phyloP scores from a whole-genome alignment of 2,797 vertebrate species.

The Aphelocoma californica region DNA sequence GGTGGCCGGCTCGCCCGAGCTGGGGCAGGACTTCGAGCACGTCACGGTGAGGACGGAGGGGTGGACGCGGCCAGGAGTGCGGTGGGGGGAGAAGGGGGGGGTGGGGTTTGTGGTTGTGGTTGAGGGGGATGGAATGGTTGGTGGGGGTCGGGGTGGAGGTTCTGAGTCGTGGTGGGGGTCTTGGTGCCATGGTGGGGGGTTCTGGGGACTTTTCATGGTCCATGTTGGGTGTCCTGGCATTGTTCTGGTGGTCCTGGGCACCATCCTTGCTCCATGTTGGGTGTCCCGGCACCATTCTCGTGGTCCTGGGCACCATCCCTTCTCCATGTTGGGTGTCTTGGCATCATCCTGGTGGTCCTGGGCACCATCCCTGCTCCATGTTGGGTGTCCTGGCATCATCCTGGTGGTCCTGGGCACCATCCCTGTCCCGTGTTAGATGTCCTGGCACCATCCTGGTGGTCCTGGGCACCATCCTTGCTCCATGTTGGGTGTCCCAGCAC shows the following conservation, averaged over 20 bases:
- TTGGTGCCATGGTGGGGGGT: rapidly evolving
- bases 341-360: too few relatives aligned
- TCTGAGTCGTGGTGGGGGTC: neutral
- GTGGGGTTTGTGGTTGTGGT: rapidly evolving
- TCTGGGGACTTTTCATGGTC: neutral
- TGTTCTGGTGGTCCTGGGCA: neutral
- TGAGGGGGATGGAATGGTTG: neutral
- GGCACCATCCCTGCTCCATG: too few relatives aligned
- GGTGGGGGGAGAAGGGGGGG: too few relatives aligned
- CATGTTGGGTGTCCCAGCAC: too few relatives aligned
- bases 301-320: neutral
- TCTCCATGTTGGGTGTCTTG: neutral
- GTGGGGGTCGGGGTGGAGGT: neutral
- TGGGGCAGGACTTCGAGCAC: constrained; percentile 94
- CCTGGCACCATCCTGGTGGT: too few relatives aligned
- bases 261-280: neutral
- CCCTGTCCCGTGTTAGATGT: neutral
- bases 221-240: neutral
- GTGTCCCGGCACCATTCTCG: neutral
- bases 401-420: neutral
- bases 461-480: neutral
- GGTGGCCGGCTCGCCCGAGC: constrained; percentile 90
- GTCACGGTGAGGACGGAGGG: constrained; percentile 81
- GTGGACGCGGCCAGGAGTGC: too few relatives aligned
- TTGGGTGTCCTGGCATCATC: too few relatives aligned